A percentile compares a stretch with the other conserved stretches of the same genome.
These are phyloP conservation scores for Lacanobia wlatinum DNA, from an alignment of 2,888 invertebrate genomes.

Conservation along the genomic window DNA sequence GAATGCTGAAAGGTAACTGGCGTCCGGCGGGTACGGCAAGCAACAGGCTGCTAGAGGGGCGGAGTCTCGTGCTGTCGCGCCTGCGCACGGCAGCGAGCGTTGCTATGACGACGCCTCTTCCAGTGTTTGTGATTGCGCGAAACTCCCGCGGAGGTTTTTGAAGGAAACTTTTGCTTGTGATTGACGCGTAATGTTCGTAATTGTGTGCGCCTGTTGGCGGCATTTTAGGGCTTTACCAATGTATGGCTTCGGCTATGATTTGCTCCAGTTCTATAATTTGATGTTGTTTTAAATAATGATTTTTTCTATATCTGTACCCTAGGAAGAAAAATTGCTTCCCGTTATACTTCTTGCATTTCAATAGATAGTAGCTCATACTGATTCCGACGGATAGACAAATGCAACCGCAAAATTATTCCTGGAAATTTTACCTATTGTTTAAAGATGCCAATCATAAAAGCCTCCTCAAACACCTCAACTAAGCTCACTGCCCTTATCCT, in stretches of 20 bases:
- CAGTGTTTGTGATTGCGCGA: conserved; percentile 84
- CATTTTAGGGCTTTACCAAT: conserved; percentile 65
- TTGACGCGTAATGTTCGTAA: conserved; percentile 80
- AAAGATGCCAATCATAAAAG: too few species aligned
- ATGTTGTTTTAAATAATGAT: conserved; percentile 30
- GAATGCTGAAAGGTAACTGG: conserved; percentile 79
- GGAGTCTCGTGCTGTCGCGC: conserved; percentile 79
- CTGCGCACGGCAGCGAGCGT: conserved; percentile 83
- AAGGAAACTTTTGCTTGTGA: conserved; percentile 79
- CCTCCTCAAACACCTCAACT: too few species aligned
- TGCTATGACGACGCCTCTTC: conserved; percentile 88
- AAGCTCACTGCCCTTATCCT: too few species aligned
- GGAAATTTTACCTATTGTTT: too few species aligned
- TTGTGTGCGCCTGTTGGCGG: conserved; percentile 65
- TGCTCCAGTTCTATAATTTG: conserved; percentile 25
- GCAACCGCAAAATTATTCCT: too few species aligned
- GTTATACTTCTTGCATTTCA: background rate
- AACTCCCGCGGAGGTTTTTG: conserved; percentile 72
- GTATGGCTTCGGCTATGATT: conserved; percentile 61
- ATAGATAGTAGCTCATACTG: background rate
- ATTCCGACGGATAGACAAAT: background rate
- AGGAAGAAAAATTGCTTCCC: background rate
- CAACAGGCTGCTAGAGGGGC: conserved; percentile 88
- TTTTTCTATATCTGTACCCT: background rate
- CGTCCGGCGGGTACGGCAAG: conserved; percentile 79